phyloP scores from a whole-genome alignment of 2,888 invertebrate genomes.

The Acanthosepion esculentum region DNA sequence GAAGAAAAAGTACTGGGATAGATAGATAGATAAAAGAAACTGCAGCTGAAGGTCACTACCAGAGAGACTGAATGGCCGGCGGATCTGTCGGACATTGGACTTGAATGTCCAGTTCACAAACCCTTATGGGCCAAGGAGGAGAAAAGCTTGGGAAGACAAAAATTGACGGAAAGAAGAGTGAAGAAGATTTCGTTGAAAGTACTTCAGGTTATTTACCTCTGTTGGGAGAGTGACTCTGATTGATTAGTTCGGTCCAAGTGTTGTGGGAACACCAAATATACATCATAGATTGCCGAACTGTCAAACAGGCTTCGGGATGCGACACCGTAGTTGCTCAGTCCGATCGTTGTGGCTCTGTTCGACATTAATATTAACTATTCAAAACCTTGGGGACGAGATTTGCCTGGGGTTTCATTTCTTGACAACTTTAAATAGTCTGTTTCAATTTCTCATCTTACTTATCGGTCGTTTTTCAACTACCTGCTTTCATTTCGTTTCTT shows the following conservation, averaged over 20 bases:
- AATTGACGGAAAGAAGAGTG: neutral
- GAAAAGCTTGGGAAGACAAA: neutral
- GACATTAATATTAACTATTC: neutral
- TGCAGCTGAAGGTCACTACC: neutral
- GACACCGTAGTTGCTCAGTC: neutral
- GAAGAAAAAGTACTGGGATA: neutral
- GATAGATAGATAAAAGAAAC: neutral
- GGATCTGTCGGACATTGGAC: neutral
- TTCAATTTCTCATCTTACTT: too few species aligned
- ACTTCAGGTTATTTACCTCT: neutral
- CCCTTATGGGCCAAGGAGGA: neutral
- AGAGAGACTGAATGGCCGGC: neutral
- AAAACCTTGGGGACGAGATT: neutral
- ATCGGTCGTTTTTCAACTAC: too few species aligned
- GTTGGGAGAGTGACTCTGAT: neutral
- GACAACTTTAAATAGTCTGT: neutral
- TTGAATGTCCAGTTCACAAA: neutral
- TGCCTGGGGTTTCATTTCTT: neutral
- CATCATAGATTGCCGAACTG: slow-evolving; percentile 6
- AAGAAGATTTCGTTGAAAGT: neutral
- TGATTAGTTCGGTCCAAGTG: neutral
- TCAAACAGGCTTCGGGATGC: neutral
- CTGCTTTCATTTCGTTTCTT: too few species aligned
- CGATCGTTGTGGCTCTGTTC: neutral
- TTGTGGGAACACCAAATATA: neutral